A percentile compares a stretch with the other conserved stretches of the same genome.
Evolutionary conservation across 2,888 invertebrate genomes (phyloP).

Genomic region (Coleophora deauratella): DNA sequence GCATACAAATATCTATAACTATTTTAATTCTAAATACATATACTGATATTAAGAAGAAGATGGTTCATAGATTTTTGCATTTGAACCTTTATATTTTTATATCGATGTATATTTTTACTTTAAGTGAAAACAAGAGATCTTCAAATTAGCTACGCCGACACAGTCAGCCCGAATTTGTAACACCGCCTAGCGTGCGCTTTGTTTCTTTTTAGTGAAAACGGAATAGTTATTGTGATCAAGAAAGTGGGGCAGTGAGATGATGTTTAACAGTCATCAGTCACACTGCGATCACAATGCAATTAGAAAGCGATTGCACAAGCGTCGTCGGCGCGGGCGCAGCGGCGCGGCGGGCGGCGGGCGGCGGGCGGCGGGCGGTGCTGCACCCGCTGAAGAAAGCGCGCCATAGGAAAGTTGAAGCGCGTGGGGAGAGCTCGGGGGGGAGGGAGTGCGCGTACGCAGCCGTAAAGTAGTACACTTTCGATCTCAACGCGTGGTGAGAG

Average conservation of each 20-base stretch:
- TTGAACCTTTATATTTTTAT: too few species aligned
- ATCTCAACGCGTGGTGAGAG: conserved; percentile 70
- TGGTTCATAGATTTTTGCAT: too few species aligned
- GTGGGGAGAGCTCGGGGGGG: conserved; percentile 27
- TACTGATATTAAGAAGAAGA: too few species aligned
- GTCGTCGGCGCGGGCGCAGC: conserved; percentile 36
- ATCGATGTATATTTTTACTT: background rate
- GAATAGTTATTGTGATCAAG: conserved; percentile 19
- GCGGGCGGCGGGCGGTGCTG: too few species aligned
- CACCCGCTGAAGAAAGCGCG: conserved; percentile 55
- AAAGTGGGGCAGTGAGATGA: conserved; percentile 55
- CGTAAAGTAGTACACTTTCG: conserved; percentile 70
- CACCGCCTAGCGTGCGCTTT: too few species aligned
- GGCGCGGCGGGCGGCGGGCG: too few species aligned
- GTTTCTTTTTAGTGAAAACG: conserved; percentile 1
- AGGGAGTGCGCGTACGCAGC: conserved; percentile 61
- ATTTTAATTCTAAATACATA: too few species aligned
- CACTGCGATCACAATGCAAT: conserved; percentile 67
- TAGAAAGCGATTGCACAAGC: conserved; percentile 71
- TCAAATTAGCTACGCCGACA: too few species aligned
- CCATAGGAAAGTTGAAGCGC: conserved; percentile 59
- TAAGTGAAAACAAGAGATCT: too few species aligned
- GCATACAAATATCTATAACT: conserved; percentile 5
- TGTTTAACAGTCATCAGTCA: conserved; percentile 48
- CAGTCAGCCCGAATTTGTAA: background rate